phyloP scores from a whole-genome alignment of 1,140 invertebrate genomes.

The Drosophila leontia region DNA sequence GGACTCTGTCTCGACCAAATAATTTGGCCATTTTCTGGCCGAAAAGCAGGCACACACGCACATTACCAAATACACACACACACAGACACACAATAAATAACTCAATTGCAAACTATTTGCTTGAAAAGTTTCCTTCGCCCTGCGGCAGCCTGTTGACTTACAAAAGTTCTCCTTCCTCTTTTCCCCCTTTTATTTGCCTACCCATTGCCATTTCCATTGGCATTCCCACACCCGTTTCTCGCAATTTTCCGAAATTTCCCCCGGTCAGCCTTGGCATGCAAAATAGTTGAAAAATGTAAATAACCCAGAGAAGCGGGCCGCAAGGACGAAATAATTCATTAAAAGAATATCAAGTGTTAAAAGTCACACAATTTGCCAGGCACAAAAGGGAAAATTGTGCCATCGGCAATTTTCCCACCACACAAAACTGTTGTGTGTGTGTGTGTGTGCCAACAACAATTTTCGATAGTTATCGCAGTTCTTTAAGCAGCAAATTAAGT shows the following conservation, averaged over 20 bases:
- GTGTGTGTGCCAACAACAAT: constrained; percentile 18
- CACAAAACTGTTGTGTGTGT: background rate
- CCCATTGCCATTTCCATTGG: background rate
- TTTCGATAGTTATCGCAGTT: constrained; percentile 36
- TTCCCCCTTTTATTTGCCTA: background rate
- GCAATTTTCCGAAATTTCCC: constrained; percentile 2
- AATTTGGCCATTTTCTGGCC: constrained; percentile 60
- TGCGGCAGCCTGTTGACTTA: constrained; percentile 60
- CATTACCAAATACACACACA: constrained; percentile 6
- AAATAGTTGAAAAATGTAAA: constrained; percentile 81
- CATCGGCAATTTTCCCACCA: constrained; percentile 54
- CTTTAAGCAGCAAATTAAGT: constrained; percentile 36
- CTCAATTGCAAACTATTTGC: constrained; percentile 81
- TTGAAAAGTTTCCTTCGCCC: constrained; percentile 72
- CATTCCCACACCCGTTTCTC: constrained; percentile 5
- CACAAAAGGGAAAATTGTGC: constrained; percentile 68
- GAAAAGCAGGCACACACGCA: constrained; percentile 10
- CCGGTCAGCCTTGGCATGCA: constrained; percentile 51
- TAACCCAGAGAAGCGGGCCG: constrained; percentile 47
- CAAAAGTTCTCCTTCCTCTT: constrained; percentile 37
- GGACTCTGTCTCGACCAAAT: constrained; percentile 41
- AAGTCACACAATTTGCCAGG: constrained; percentile 78
- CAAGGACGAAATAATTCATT: constrained; percentile 73
- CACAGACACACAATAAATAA: constrained; percentile 64
- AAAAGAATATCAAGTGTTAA: constrained; percentile 83